phyloP scores from a whole-genome alignment of 2,888 invertebrate species.

The Gastrophysa polygoni region DNA sequence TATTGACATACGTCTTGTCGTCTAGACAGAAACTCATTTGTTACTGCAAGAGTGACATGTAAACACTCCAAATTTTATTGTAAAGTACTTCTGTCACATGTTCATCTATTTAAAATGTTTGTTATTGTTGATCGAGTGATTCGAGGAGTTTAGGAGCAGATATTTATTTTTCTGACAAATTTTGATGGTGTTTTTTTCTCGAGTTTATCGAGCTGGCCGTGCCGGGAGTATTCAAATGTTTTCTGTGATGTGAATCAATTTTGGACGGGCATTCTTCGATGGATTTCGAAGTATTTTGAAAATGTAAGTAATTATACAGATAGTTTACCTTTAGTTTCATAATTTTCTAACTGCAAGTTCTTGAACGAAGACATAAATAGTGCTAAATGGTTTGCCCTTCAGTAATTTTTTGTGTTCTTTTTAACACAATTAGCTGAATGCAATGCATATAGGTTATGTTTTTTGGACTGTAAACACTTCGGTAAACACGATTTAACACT shows the following conservation, averaged over 20 bases:
- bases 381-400: slow-evolving; percentile 55
- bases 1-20: slow-evolving; percentile 69
- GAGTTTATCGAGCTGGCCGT: slow-evolving; percentile 42
- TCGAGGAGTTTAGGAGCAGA: slow-evolving; percentile 18
- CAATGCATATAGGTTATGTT: slow-evolving; percentile 36
- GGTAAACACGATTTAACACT: slow-evolving; percentile 25
- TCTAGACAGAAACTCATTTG: slow-evolving; percentile 62
- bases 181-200: slow-evolving; percentile 40
- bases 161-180: slow-evolving; percentile 22
- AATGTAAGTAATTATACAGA: slow-evolving; percentile 44
- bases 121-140: slow-evolving; percentile 29
- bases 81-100: slow-evolving; percentile 50
- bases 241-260: slow-evolving; percentile 33
- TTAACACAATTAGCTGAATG: slow-evolving; percentile 35
- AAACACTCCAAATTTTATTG: slow-evolving; percentile 54
- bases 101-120: slow-evolving; percentile 43
- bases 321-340: too few species aligned
- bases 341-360: too few species aligned
- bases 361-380: too few species aligned
- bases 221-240: slow-evolving; percentile 44
- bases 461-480: slow-evolving; percentile 26
- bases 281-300: slow-evolving; percentile 46
- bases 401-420: slow-evolving; percentile 34
- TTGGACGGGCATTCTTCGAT: slow-evolving; percentile 32
- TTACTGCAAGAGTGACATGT: slow-evolving; percentile 60